Evolutionary conservation across 2,113 vertebrate species (phyloP).

Genomic region (Corapipo altera): DNA sequence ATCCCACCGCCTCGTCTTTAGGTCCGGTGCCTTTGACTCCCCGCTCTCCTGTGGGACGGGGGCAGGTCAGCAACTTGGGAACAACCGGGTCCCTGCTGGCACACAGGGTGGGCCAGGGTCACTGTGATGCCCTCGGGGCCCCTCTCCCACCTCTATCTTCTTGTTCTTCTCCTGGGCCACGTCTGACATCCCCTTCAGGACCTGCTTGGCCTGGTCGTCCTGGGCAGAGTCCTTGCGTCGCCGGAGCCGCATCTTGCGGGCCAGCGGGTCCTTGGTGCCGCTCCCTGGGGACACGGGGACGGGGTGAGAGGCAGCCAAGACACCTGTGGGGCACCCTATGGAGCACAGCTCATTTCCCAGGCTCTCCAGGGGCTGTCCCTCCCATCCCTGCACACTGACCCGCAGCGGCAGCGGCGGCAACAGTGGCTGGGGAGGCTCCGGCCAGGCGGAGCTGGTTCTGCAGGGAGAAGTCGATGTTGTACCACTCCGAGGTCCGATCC

Average conservation of each 20-base stretch:
- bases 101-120: neutral
- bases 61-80: neutral
- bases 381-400: slow-evolving; percentile 6
- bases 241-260: slow-evolving; percentile 93
- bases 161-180: slow-evolving; percentile 96
- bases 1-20: slow-evolving; percentile 91
- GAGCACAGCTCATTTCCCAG: fast-evolving
- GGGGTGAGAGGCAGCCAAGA: neutral
- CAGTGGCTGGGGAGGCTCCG: slow-evolving; percentile 91
- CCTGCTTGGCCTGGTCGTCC: slow-evolving; percentile 97
- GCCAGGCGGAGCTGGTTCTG: slow-evolving; percentile 96
- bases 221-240: slow-evolving; percentile 89
- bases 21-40: slow-evolving; percentile 78
- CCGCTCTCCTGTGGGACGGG: slow-evolving; percentile 75
- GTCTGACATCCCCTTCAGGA: slow-evolving; percentile 96
- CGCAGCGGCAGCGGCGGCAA: slow-evolving; percentile 83
- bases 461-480: slow-evolving; percentile 99
- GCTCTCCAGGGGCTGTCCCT: neutral
- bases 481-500: slow-evolving; percentile 88
- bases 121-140: fast-evolving
- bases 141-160: slow-evolving; percentile 76
- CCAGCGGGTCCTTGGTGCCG: slow-evolving; percentile 83
- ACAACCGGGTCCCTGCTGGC: fast-evolving
- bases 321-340: neutral
- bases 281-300: slow-evolving; percentile 35